Evolutionary conservation across 2,797 vertebrate genomes (phyloP).

Genomic region (Luscinia luscinia): DNA sequence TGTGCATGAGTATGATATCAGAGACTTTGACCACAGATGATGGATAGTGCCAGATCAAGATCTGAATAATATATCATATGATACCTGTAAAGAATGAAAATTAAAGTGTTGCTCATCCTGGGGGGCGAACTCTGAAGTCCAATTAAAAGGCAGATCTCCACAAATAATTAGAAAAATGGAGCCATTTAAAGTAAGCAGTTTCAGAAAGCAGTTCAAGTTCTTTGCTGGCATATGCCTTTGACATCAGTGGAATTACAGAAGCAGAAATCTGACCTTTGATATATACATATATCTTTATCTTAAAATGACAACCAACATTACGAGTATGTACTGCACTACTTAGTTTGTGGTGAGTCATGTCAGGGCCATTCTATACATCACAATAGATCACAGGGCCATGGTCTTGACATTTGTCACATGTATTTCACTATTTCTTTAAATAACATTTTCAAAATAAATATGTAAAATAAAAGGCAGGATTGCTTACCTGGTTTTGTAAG

Average conservation of each 20-base stretch:
- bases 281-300: neutral
- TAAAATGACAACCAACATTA: neutral
- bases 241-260: neutral
- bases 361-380: neutral
- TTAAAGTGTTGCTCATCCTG: neutral
- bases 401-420: neutral
- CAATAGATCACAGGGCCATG: neutral
- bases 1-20: neutral
- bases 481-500: constrained; percentile 68
- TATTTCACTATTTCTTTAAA: neutral
- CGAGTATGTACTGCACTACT: neutral
- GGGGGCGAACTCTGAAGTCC: neutral
- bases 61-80: neutral
- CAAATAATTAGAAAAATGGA: neutral
- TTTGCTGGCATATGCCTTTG: neutral
- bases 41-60: neutral
- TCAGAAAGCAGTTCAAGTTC: neutral
- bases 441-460: neutral
- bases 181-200: neutral
- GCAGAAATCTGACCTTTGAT: constrained; percentile 4
- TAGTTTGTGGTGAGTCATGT: neutral
- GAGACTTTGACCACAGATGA: neutral
- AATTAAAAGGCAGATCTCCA: neutral
- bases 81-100: neutral
- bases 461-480: neutral